These are phyloP conservation scores for Dendrolimus punctatus DNA, from an alignment of 1,140 invertebrate species.

Conservation along the genomic window DNA sequence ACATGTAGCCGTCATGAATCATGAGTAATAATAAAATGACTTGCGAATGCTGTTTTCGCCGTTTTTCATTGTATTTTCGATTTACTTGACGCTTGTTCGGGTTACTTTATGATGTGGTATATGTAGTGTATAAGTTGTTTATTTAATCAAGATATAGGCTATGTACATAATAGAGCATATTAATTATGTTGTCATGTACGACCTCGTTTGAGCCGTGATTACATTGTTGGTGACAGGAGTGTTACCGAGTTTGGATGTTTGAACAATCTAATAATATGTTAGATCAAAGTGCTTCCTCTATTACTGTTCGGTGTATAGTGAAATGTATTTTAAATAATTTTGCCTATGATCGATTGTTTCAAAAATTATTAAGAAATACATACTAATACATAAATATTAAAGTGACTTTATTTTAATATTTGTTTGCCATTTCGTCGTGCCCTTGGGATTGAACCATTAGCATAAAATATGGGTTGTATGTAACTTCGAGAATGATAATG, in stretches of 20 bases:
- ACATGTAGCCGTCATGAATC: neutral
- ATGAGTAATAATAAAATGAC: too few relatives aligned
- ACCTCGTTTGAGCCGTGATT: slow-evolving; percentile 1
- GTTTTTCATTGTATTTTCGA: too few relatives aligned
- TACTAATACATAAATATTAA: too few relatives aligned
- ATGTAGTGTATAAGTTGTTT: too few relatives aligned
- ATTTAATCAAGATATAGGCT: neutral
- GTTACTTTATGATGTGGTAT: neutral
- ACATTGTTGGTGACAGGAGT: slow-evolving; percentile 2
- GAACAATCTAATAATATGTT: slow-evolving; percentile 1
- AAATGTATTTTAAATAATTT: neutral
- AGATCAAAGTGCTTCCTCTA: neutral
- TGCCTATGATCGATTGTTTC: too few relatives aligned
- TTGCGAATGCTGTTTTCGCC: too few relatives aligned
- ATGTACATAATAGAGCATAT: neutral
- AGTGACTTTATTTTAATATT: too few relatives aligned
- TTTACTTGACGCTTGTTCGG: neutral
- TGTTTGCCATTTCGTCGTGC: too few relatives aligned
- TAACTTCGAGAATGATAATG: too few relatives aligned
- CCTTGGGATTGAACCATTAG: too few relatives aligned
- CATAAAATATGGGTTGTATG: too few relatives aligned
- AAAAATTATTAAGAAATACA: too few relatives aligned
- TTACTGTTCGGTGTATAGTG: neutral
- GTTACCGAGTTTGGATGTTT: slow-evolving; percentile 3
- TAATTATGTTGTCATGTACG: slow-evolving; percentile 2